Evolutionary conservation across 2,797 vertebrate genomes (phyloP).

Genomic region (Synanceia verrucosa): DNA sequence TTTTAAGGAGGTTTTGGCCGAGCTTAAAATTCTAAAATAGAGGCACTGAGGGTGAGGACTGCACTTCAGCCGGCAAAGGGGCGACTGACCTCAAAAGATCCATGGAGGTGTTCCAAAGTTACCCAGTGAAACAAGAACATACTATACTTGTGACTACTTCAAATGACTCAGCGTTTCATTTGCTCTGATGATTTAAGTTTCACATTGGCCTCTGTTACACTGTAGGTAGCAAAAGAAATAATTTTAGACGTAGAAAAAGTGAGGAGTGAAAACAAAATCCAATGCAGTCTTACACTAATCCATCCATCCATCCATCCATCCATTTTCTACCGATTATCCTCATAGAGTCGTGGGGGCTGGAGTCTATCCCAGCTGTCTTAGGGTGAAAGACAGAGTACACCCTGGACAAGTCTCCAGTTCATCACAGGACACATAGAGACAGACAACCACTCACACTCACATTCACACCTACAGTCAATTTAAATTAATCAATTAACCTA

Average conservation of each 20-base stretch:
- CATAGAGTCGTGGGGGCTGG: too few species aligned
- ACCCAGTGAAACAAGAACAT: neutral
- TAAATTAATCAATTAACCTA: too few species aligned
- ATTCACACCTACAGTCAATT: too few species aligned
- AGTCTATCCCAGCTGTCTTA: too few species aligned
- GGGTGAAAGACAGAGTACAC: too few species aligned
- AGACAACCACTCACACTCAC: too few species aligned
- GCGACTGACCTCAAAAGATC: neutral
- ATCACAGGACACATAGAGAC: too few species aligned
- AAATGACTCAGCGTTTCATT: neutral
- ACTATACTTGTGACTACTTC: neutral
- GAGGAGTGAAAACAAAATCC: too few species aligned
- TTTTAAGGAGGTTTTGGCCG: neutral
- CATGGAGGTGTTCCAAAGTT: neutral
- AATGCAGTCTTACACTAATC: too few species aligned
- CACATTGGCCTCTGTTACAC: neutral
- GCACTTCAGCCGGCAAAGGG: neutral
- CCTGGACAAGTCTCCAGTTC: too few species aligned
- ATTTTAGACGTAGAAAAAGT: neutral
- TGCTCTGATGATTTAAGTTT: neutral
- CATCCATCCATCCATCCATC: too few species aligned
- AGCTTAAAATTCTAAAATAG: neutral
- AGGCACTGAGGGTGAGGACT: neutral
- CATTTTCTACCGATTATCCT: too few species aligned
- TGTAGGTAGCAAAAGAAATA: neutral